Base-by-base conservation (phyloP, 2,113 vertebrate species). In the Indicator maculatus region DNA sequence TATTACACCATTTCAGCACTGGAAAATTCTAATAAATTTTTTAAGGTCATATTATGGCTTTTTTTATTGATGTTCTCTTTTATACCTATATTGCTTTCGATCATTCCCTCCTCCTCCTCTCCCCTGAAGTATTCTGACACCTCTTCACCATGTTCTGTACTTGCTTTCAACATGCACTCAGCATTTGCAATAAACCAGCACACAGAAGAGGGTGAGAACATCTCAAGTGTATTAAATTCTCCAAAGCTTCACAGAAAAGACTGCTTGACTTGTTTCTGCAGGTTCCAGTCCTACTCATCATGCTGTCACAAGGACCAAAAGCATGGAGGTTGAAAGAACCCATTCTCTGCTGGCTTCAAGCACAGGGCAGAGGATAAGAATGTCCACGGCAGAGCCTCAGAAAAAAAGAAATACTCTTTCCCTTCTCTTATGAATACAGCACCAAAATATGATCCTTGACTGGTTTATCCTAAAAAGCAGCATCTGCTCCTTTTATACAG, bases 1-100 rank as follows among this genome's bases (percentile, higher is more conserved):
- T 74, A 96, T 64, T 30, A 56, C 72, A 91, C 36, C 52, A 87
- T 64, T 80, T 70, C 76, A 93, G 52, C 82, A 91, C 91, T 65
- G 72, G 76, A 71, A 96, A 97, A 93, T 85, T 89, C 82, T 59
- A 89, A 80, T 88, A 93, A 86, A 64, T 31, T 64, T 86, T 95
- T 83, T 19, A 9, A 93, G 76, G 70, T 92, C 8, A 0, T 84
- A 65, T 90, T 91, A 96, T 13, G n/a, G 53, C 66, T 94, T 86
- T 3, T 53, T 95, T 88, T 77, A 88, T 52, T 67, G 74, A 79
- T 73, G 59, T 55, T 76, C 86, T 30, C 63, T 92, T 96, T 94
- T 76, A 87, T 28, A 84, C 9, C 52, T 63, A 67, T 56, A 17
- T 3, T 92, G 90, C 61, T 79, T 79, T 85, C 0, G 0, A 73